Conservation (phyloP, 2,797 vertebrate species). For the Premnoplex brunnescens region DNA sequence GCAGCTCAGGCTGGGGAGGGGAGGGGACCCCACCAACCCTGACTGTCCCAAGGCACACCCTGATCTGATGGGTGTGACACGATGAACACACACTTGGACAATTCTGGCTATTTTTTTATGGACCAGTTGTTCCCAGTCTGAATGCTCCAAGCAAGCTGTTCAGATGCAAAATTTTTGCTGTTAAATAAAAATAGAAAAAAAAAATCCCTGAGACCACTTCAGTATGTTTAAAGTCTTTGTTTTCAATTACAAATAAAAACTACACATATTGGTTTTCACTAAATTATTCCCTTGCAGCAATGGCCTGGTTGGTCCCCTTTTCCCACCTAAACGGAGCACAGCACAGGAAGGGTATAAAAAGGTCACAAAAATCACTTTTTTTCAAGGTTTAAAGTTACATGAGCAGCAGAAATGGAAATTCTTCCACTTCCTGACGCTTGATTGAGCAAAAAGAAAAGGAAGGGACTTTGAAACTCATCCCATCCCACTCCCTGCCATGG, state of each 20-base stretch:
- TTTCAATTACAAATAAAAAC: not conserved
- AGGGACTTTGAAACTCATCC: not conserved
- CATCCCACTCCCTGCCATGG: not conserved
- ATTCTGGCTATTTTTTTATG: not conserved
- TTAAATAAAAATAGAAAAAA: not conserved
- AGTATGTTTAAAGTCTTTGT: not conserved
- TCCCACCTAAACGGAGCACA: not conserved
- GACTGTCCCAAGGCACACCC: not conserved
- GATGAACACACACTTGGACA: rapidly evolving
- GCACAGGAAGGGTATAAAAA: not conserved
- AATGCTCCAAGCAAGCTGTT: not conserved
- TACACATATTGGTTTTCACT: not conserved
- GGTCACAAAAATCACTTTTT: not conserved
- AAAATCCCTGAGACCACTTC: not conserved
- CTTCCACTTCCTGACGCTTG: rapidly evolving
- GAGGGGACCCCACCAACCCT: not conserved
- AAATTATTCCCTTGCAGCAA: not conserved
- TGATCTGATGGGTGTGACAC: not conserved
- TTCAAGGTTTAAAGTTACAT: not conserved
- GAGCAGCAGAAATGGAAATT: not conserved
- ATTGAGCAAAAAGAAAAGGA: not conserved
- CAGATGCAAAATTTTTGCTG: not conserved
- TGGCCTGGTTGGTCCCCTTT: not conserved
- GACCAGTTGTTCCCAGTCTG: not conserved
- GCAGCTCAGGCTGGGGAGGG: not conserved